Percentiles rank a stretch among this genome's conserved stretches.
These are phyloP conservation scores for Chloroceryle inda DNA, from an alignment of 2,797 vertebrate species.

Conservation along the genomic window DNA sequence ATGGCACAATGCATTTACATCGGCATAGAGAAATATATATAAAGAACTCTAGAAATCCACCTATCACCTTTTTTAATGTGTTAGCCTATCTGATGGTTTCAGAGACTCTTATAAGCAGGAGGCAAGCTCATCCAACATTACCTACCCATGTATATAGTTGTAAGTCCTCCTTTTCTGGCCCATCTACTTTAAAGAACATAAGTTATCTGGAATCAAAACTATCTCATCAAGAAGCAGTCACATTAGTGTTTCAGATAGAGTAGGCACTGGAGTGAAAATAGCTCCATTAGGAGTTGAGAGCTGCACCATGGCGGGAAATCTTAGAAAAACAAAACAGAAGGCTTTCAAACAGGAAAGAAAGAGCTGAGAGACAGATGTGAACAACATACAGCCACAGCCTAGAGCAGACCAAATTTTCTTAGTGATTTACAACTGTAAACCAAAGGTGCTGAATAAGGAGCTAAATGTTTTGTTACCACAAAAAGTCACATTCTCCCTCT, in stretches of 20 bases:
- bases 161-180: background rate
- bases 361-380: background rate
- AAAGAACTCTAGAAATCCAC: background rate
- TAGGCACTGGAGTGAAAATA: background rate
- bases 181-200: background rate
- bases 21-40: background rate
- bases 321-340: background rate
- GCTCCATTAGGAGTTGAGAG: background rate
- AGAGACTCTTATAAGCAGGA: background rate
- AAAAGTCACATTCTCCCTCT: background rate
- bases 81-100: background rate
- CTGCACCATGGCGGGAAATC: background rate
- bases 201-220: background rate
- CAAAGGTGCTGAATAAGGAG: background rate
- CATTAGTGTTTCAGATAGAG: background rate
- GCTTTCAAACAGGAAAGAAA: background rate
- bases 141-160: background rate
- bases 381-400: background rate
- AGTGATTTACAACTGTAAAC: background rate
- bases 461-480: background rate
- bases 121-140: background rate
- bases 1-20: background rate
- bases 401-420: background rate
- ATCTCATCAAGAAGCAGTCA: background rate
- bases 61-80: background rate